Evolutionary conservation across 2,113 vertebrate species (phyloP), one percentile per base, ranked within the genome.

Genomic region (Maylandia zebra): DNA sequence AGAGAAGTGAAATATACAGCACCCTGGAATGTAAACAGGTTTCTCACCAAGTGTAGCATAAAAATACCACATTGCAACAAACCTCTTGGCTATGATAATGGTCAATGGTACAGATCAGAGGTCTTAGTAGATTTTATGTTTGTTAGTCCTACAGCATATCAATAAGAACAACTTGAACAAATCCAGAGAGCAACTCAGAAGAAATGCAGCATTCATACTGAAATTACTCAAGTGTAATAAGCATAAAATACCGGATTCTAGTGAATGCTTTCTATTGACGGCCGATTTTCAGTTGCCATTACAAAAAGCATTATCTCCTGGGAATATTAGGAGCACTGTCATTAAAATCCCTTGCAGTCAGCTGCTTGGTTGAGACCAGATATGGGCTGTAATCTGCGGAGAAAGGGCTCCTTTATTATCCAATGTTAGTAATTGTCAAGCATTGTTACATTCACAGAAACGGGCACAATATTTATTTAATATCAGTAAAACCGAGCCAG

Each of bases 91-190:
- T 90, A 95, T 95, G 92, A 94, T 95, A 93, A 93, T 95, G 94
- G 94, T 95, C 95, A 96, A 96, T 95, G 95, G 93, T 82, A 92
- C 89, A 94, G 94, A 95, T 95, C 94, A 94, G 94, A 95, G 95
- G 93, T 95, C 95, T 92, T 88, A 38, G 92, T 88, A 91, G 86
- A 94, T 93, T 90, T 93, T 86, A 94, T 90, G 89, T 91, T 94
- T 95, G 93, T 93, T 93, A 93, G 94, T 95, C 90, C 88, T 86
- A 95, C 88, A 92, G 91, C 92, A 93, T 93, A 94, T 94, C 93
- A 94, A 94, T 94, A 93, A 92, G 91, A 89, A 89, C 85, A 92
- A 95, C 89, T 92, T 93, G 91, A 94, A 93, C 94, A 93, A 93
- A 93, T 92, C 84, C 90, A 71, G 74, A 92, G 81, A 91, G 91